Evolutionary conservation across 2,888 invertebrate genomes (phyloP).

Genomic region (Lamellibrachia satsuma): DNA sequence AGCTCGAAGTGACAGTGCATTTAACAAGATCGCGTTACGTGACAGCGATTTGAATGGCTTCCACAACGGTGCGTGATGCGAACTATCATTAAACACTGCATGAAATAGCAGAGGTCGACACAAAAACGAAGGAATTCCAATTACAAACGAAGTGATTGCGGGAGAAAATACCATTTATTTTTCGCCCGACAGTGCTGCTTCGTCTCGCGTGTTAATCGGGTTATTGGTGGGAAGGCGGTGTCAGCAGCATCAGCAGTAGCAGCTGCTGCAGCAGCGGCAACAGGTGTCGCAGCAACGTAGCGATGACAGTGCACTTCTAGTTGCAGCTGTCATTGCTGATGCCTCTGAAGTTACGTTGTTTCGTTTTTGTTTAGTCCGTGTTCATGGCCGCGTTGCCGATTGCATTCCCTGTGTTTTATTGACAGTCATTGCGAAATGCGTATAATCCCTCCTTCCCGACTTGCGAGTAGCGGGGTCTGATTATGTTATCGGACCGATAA

Average conservation of each 20-base stretch:
- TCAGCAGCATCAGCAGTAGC: neutral
- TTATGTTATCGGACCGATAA: neutral
- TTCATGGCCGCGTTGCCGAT: neutral
- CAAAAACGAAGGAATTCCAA: neutral
- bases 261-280: neutral
- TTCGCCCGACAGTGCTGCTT: neutral
- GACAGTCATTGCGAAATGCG: neutral
- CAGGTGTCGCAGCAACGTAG: neutral
- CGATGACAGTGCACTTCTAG: neutral
- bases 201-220: neutral
- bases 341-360: no score
- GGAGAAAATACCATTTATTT: neutral
- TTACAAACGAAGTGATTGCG: neutral
- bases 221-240: neutral
- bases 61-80: neutral
- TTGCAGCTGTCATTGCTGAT: no score
- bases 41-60: neutral
- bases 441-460: neutral
- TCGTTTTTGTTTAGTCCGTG: neutral
- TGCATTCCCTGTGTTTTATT: neutral
- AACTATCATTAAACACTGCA: conserved; percentile 12
- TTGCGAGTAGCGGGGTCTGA: neutral
- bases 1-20: neutral
- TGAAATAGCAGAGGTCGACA: neutral
- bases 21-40: conserved; percentile 6